Percentiles rank a stretch among this genome's conserved stretches.
phyloP scores from a whole-genome alignment of 2,888 invertebrate genomes.

The Ornithoptera alexandrae region DNA sequence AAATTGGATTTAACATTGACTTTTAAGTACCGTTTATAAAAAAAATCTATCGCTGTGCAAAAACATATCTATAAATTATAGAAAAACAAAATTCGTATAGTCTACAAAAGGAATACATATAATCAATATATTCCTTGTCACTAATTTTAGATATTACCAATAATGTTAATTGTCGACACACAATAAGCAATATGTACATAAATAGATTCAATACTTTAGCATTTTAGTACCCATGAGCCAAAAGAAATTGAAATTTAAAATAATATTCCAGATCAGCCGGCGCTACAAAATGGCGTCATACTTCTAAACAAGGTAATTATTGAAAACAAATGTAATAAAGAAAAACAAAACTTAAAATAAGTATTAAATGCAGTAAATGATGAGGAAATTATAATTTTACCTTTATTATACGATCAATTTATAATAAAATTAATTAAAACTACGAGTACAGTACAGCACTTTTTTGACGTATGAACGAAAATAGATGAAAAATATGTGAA shows the following conservation, averaged over 20 bases:
- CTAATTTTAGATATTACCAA: not conserved
- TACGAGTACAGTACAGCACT: constrained; percentile 66
- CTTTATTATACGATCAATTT: constrained; percentile 53
- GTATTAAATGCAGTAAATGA: constrained; percentile 8
- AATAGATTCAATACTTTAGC: constrained; percentile 42
- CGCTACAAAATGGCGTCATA: constrained; percentile 80
- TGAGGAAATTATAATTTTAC: constrained; percentile 45
- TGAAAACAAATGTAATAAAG: constrained; percentile 18
- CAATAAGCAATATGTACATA: constrained; percentile 27
- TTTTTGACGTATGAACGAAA: constrained; percentile 66
- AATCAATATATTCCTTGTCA: constrained; percentile 30
- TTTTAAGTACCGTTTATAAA: not conserved
- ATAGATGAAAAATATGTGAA: constrained; percentile 40
- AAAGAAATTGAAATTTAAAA: constrained; percentile 52
- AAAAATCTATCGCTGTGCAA: not conserved
- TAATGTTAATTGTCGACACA: not conserved
- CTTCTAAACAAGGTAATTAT: constrained; percentile 65
- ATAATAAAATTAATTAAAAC: constrained; percentile 55
- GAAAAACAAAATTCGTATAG: constrained; percentile 6
- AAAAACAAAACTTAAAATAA: constrained; percentile 30
- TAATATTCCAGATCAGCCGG: constrained; percentile 76
- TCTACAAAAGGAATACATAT: constrained; percentile 22
- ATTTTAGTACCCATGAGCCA: constrained; percentile 18
- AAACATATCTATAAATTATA: not conserved
- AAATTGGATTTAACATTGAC: too few species aligned